Percentiles rank a stretch among this genome's conserved stretches.
These are phyloP conservation scores for Mormyrus hasselquistii DNA, from an alignment of 2,797 vertebrate species.

Conservation along the genomic window DNA sequence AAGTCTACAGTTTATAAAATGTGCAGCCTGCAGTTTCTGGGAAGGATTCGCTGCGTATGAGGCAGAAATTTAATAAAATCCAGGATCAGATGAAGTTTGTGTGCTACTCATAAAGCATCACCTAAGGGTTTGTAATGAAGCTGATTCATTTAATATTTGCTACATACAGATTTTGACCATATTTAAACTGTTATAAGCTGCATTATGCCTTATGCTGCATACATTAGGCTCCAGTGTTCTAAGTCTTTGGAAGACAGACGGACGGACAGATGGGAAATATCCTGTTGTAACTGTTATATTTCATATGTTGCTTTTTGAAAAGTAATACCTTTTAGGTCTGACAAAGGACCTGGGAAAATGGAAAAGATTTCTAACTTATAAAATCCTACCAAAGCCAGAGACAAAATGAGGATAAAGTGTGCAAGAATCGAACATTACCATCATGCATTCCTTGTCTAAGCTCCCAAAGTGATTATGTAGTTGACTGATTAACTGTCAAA, in stretches of 20 bases:
- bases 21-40: not conserved
- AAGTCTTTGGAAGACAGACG: not conserved
- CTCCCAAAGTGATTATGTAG: not conserved
- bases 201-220: not conserved
- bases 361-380: not conserved
- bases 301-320: not conserved
- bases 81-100: not conserved
- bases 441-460: not conserved
- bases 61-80: not conserved
- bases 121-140: not conserved
- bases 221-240: not conserved
- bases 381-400: not conserved
- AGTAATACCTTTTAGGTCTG: not conserved
- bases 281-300: not conserved
- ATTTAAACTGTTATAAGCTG: not conserved
- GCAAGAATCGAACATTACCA: not conserved
- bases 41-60: not conserved
- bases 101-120: not conserved
- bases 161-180: not conserved
- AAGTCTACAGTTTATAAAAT: not conserved
- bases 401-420: not conserved
- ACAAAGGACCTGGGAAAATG: not conserved
- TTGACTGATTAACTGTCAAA: not conserved
- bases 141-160: not conserved
- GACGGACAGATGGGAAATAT: not conserved